Conservation (phyloP, 2,113 vertebrate species). For the Perognathus longimembris region DNA sequence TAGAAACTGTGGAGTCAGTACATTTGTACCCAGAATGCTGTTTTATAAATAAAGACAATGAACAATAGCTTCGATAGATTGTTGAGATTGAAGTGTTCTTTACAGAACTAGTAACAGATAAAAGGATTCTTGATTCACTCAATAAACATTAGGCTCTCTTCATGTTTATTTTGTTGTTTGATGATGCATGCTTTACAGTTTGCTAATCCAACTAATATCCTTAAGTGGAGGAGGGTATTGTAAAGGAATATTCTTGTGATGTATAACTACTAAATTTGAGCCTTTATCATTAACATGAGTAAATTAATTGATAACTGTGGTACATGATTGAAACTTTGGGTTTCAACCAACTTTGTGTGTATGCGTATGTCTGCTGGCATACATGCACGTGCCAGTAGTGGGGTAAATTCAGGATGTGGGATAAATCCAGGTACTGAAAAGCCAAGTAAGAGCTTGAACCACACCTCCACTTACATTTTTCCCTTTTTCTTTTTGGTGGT, state of each 20-base stretch:
- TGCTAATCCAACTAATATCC: slow-evolving; percentile 21
- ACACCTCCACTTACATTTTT: too few species aligned
- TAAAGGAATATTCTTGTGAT: slow-evolving; percentile 31
- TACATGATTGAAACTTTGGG: too few species aligned
- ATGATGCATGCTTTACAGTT: slow-evolving; percentile 1
- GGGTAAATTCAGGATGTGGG: too few species aligned
- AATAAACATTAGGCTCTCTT: background rate
- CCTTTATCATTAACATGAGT: background rate
- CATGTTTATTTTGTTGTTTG: slow-evolving; percentile 35
- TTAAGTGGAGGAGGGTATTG: background rate
- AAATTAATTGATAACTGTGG: background rate
- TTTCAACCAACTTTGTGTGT: too few species aligned
- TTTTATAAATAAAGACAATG: slow-evolving; percentile 63
- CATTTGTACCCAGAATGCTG: slow-evolving; percentile 52
- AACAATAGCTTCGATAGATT: slow-evolving; percentile 29
- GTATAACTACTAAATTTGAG: slow-evolving; percentile 20
- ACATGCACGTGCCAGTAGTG: too few species aligned
- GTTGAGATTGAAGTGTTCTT: slow-evolving; percentile 47
- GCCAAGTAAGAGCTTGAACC: too few species aligned
- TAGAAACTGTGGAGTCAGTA: slow-evolving; percentile 28
- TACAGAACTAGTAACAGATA: slow-evolving; percentile 14
- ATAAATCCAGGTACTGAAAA: too few species aligned
- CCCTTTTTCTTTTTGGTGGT: too few species aligned
- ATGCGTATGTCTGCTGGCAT: too few species aligned
- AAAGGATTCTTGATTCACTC: background rate